Evolutionary conservation across 2,888 invertebrate genomes (phyloP).

Genomic region (Spilosoma lubricipeda): DNA sequence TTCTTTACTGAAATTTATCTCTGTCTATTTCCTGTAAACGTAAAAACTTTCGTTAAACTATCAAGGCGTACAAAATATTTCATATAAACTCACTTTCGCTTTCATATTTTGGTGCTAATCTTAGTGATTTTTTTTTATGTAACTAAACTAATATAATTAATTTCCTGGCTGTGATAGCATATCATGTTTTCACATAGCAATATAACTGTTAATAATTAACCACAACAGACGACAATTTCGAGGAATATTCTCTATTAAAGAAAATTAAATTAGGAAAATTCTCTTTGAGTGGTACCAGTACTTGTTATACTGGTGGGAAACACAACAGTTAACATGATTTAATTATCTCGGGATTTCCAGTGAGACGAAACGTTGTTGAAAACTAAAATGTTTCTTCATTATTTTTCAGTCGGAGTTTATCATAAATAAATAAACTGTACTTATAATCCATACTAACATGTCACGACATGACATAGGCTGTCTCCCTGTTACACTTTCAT

Average conservation of each 20-base stretch:
- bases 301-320: neutral
- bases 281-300: neutral
- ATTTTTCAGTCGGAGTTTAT: neutral
- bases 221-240: neutral
- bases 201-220: neutral
- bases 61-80: no score
- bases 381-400: neutral
- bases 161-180: neutral
- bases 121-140: no score
- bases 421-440: neutral
- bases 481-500: no score
- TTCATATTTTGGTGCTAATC: no score
- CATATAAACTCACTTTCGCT: no score
- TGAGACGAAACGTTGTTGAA: neutral
- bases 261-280: neutral
- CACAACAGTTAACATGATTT: neutral
- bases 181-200: neutral
- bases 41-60: no score
- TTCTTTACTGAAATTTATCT: no score
- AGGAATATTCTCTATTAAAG: neutral
- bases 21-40: no score
- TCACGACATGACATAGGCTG: no score
- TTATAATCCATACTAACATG: no score
- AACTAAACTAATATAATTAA: neutral
- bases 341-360: neutral